phyloP scores from a whole-genome alignment of 2,888 invertebrate genomes.

The Crossocerus cetratus region DNA sequence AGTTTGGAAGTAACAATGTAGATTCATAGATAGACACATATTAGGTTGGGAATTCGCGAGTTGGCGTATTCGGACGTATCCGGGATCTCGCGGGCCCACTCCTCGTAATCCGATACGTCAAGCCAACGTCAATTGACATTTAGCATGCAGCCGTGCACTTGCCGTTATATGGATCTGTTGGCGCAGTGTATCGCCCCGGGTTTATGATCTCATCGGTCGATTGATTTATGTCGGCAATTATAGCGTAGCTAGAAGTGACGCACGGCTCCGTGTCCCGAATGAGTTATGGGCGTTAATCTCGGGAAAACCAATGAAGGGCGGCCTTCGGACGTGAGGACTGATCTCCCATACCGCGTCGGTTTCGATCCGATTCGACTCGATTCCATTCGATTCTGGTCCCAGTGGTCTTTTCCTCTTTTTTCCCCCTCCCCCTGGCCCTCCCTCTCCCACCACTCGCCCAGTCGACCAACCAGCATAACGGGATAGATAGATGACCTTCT shows the following conservation, averaged over 20 bases:
- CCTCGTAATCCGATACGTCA: slow-evolving; percentile 63
- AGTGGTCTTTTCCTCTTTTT: slow-evolving; percentile 10
- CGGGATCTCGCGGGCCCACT: slow-evolving; percentile 50
- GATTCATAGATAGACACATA: not conserved
- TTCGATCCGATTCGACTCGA: slow-evolving; percentile 10
- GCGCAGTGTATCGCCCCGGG: slow-evolving; percentile 74
- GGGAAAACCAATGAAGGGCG: slow-evolving; percentile 70
- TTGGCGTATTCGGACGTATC: slow-evolving; percentile 11
- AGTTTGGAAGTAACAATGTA: too few species aligned
- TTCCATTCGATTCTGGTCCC: not conserved
- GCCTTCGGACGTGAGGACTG: slow-evolving; percentile 34
- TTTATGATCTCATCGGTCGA: slow-evolving; percentile 77
- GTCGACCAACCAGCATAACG: not conserved
- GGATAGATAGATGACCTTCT: not conserved
- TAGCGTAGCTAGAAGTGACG: slow-evolving; percentile 74
- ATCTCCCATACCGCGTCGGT: slow-evolving; percentile 16
- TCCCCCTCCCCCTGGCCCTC: not conserved
- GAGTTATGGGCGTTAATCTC: slow-evolving; percentile 76
- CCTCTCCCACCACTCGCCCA: not conserved
- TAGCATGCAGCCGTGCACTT: slow-evolving; percentile 70
- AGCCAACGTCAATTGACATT: slow-evolving; percentile 70
- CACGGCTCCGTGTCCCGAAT: slow-evolving; percentile 73
- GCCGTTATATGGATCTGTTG: slow-evolving; percentile 71
- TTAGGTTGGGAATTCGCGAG: slow-evolving; percentile 26
- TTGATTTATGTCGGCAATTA: slow-evolving; percentile 77